Conservation (phyloP, 1,140 invertebrate genomes). For the Eriocheir sinensis region DNA sequence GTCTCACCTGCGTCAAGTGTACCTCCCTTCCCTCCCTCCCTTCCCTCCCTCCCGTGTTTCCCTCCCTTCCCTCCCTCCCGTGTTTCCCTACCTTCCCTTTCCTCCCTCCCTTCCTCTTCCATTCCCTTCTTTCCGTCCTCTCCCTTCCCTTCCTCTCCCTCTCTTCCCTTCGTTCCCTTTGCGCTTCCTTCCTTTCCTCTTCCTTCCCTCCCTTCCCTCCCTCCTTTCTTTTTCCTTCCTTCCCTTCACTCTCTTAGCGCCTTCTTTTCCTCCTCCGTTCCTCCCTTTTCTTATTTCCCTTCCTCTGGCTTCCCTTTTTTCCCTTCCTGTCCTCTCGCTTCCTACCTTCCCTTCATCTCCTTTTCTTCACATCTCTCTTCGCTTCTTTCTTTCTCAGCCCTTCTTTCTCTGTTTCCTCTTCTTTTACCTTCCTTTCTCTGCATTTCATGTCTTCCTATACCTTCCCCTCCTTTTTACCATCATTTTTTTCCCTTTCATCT, state of each 20-base stretch:
- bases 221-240: neutral
- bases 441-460: neutral
- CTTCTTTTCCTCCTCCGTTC: neutral
- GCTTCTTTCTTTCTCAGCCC: neutral
- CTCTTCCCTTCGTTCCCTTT: neutral
- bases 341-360: too few species aligned
- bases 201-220: neutral
- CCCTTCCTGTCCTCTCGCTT: too few species aligned
- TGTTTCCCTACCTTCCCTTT: neutral
- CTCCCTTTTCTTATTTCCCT: neutral
- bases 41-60: neutral
- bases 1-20: constrained; percentile 43
- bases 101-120: neutral
- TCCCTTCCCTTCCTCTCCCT: neutral
- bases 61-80: neutral
- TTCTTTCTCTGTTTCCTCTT: neutral
- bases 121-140: neutral
- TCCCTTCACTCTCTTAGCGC: neutral
- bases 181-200: neutral
- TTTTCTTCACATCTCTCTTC: too few species aligned
- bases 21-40: neutral
- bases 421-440: neutral
- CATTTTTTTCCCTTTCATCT: too few species aligned
- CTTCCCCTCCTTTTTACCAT: neutral
- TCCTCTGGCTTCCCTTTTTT: too few species aligned